Conservation (phyloP, 2,888 invertebrate genomes). For the Pseudeuparius sepicola region DNA sequence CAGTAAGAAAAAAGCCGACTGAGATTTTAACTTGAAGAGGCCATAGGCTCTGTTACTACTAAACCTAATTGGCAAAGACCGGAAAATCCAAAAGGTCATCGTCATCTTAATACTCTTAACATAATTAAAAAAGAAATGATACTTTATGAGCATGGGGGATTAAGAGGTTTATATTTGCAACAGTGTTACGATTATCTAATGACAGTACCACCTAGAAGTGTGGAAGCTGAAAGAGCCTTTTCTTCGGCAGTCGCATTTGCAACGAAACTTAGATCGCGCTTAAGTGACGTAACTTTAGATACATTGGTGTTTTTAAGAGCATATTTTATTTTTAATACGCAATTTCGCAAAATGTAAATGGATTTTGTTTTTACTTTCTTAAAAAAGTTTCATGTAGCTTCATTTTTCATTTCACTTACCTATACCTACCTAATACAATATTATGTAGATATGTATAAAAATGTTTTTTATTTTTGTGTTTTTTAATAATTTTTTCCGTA, state of each 20-base stretch:
- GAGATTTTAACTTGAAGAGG: conserved; percentile 8
- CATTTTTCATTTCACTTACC: too few species aligned
- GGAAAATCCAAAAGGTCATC: conserved; percentile 6
- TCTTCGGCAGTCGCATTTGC: conserved; percentile 11
- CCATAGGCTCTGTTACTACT: conserved; percentile 6
- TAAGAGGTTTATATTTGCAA: conserved; percentile 11
- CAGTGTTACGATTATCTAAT: conserved; percentile 5
- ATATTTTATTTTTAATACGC: too few species aligned
- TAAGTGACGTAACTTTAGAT: too few species aligned
- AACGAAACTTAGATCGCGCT: conserved; percentile 11
- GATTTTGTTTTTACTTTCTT: too few species aligned
- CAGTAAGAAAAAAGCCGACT: conserved; percentile 5
- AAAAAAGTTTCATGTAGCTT: too few species aligned
- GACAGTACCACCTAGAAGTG: conserved; percentile 4
- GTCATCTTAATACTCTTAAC: conserved; percentile 3
- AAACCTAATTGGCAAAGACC: conserved; percentile 6
- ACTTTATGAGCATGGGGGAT: conserved; percentile 8
- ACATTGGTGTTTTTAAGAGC: too few species aligned
- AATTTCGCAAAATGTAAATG: too few species aligned
- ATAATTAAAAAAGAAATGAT: conserved; percentile 7
- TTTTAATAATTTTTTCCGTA: too few species aligned
- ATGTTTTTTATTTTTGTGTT: too few species aligned
- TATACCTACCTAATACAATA: too few species aligned
- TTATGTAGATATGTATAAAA: too few species aligned
- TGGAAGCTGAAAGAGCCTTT: conserved; percentile 10